A percentile compares a stretch with the other conserved stretches of the same genome.
These are phyloP conservation scores for Steinernema feltiae DNA, from an alignment of 1,140 invertebrate species.

Conservation along the genomic window DNA sequence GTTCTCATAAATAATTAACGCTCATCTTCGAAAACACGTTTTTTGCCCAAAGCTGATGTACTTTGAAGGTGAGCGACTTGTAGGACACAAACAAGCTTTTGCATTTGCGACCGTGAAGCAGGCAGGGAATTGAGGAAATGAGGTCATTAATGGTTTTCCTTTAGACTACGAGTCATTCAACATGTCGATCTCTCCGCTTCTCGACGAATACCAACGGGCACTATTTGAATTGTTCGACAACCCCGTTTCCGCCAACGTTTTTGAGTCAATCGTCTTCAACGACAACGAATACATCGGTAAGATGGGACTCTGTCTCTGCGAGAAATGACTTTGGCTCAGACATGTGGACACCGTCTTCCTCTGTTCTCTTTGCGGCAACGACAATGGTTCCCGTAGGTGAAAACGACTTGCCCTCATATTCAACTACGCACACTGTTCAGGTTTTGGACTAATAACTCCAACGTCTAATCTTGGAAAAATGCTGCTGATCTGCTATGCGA, in stretches of 20 bases:
- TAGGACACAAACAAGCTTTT: no score
- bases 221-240: constrained; percentile 30
- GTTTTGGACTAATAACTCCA: constrained; percentile 35
- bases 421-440: not conserved
- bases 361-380: constrained; percentile 33
- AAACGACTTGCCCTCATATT: not conserved
- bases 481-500: constrained; percentile 28
- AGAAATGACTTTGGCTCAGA: constrained; percentile 5
- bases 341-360: constrained; percentile 29
- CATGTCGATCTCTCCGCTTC: constrained; percentile 7
- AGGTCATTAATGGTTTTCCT: no score
- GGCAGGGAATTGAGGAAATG: no score
- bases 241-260: constrained; percentile 31
- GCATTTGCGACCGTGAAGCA: no score
- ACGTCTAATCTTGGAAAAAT: constrained; percentile 25
- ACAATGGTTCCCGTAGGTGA: constrained; percentile 39
- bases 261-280: constrained; percentile 24
- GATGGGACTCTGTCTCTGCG: constrained; percentile 7
- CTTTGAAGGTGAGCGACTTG: no score
- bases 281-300: constrained; percentile 19
- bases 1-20: no score
- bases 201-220: constrained; percentile 27
- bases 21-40: no score
- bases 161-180: constrained; percentile 17
- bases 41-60: no score